Evolutionary conservation across 1,140 invertebrate species (phyloP).

Genomic region (Chionoecetes opilio): DNA sequence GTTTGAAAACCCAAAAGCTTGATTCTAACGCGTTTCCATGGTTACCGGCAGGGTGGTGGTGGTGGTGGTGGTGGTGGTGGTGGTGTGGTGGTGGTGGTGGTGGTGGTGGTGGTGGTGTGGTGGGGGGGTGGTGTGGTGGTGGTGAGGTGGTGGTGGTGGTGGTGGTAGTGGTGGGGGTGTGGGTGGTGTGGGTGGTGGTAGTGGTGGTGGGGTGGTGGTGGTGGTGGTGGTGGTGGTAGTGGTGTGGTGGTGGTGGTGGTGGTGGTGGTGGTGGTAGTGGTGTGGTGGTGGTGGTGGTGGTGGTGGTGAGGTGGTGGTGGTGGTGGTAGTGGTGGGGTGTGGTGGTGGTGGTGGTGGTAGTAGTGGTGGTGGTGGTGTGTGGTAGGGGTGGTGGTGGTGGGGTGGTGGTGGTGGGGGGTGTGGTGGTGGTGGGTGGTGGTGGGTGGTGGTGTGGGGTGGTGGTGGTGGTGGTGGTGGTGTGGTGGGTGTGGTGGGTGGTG

Average conservation of each 20-base stretch:
- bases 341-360: conserved; percentile 12
- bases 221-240: conserved; percentile 10
- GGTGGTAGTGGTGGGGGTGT: background rate
- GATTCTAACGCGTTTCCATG: background rate
- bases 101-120: background rate
- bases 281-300: conserved; percentile 19
- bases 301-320: background rate
- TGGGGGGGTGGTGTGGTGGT: background rate
- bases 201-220: background rate
- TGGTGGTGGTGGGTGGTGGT: background rate
- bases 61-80: background rate
- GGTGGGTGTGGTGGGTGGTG: background rate
- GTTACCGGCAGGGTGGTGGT: background rate
- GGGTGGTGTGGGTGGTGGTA: background rate
- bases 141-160: conserved; percentile 8
- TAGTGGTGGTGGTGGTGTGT: background rate
- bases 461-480: background rate
- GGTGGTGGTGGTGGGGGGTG: background rate
- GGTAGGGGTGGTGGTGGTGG: background rate
- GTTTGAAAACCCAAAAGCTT: no score
- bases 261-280: background rate
- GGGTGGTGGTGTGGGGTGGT: conserved; percentile 7
- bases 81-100: conserved; percentile 13
- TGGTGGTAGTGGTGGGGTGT: background rate
- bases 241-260: conserved; percentile 23